Percentiles rank a stretch among this genome's conserved stretches.
Evolutionary conservation across 64 coral and sea anemone genomes (phyloP).

Genomic region (Stylophora pistillata): DNA sequence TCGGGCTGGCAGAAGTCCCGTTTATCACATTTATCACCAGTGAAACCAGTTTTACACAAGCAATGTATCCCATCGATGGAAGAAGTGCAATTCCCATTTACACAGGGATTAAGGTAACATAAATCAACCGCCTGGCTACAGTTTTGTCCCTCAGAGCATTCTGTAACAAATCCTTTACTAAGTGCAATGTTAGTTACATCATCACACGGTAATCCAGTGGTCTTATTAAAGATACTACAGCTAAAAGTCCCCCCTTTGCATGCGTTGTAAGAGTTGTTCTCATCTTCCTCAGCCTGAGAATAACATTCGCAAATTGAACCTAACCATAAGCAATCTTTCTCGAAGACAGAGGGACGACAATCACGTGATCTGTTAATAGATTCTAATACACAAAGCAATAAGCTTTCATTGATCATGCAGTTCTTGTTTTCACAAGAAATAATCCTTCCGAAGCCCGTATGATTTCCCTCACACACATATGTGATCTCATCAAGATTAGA

Average conservation of each 20-base stretch:
- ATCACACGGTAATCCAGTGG: not conserved
- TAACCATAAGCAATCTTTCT: not conserved
- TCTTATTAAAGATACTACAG: not conserved
- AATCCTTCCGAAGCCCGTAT: not conserved
- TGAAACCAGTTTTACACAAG: conserved; percentile 46
- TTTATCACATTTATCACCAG: conserved; percentile 26
- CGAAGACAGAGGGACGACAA: not conserved
- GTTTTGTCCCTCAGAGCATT: not conserved
- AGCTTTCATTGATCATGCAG: not conserved
- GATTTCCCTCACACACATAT: not conserved
- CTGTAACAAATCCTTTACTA: conserved; percentile 7
- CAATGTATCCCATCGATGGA: conserved; percentile 24
- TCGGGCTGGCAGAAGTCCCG: conserved; percentile 44
- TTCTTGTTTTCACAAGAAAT: not conserved
- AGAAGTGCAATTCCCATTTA: conserved; percentile 32
- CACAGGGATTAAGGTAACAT: conserved; percentile 43
- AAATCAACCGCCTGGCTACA: not conserved
- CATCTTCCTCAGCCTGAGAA: not conserved
- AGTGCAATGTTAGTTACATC: not conserved
- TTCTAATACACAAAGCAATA: not conserved
- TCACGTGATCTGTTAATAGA: not conserved
- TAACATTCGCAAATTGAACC: not conserved
- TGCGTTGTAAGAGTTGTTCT: not conserved
- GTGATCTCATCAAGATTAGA: not conserved
- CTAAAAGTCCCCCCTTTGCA: not conserved